Conservation (phyloP, 2,888 invertebrate genomes). For the Dorcus parallelipipedus region DNA sequence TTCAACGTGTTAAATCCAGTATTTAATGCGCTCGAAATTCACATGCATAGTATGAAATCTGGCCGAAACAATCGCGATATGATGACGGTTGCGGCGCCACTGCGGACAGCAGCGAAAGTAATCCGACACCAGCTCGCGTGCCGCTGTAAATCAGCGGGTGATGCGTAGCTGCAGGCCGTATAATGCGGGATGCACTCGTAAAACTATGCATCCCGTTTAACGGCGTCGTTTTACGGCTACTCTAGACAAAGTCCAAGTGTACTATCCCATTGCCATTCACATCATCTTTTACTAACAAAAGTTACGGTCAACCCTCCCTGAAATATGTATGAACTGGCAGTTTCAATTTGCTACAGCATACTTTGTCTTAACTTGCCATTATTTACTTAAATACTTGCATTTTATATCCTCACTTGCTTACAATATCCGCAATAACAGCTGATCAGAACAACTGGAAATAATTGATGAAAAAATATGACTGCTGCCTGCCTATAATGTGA, state of each 20-base stretch:
- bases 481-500: too few relatives aligned
- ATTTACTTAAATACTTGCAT: too few relatives aligned
- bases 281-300: background rate
- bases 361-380: background rate
- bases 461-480: too few relatives aligned
- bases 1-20: constrained; percentile 29
- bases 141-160: constrained; percentile 37
- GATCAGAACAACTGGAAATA: too few relatives aligned
- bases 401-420: too few relatives aligned
- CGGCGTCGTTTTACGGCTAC: constrained; percentile 11
- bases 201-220: constrained; percentile 23
- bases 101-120: constrained; percentile 34
- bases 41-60: constrained; percentile 28
- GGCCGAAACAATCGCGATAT: constrained; percentile 30
- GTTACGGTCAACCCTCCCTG: background rate
- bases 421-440: too few relatives aligned
- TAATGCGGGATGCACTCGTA: constrained; percentile 28
- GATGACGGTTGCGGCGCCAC: constrained; percentile 32
- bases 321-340: background rate
- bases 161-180: constrained; percentile 30
- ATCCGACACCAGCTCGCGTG: constrained; percentile 37
- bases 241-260: background rate
- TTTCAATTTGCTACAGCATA: background rate
- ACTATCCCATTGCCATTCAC: background rate
- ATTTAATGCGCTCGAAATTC: constrained; percentile 32